Base-by-base conservation (phyloP, 2,113 vertebrate species). In the Cebidichthys violaceus region DNA sequence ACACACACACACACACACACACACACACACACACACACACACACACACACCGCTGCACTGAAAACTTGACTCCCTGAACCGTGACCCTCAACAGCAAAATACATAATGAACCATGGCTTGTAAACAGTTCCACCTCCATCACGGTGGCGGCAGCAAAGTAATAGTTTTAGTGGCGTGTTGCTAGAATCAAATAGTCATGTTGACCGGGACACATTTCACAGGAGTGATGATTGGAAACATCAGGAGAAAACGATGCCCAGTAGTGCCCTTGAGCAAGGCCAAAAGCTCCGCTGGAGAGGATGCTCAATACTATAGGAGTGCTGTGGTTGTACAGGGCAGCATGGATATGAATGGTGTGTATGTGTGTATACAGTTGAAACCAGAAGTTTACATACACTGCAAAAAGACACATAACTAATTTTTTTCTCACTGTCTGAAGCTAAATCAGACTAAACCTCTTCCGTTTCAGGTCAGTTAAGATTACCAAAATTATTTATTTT, bases 81-180 rank as follows among this genome's bases (percentile, higher is more conserved):
- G 15, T 84, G 79, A 86, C 85, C 74, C 50, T 57, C 57, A 60
- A 57, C 75, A 54, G 47, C 50, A 59, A 75, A 61, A 70, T 6
- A 67, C 27, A 37, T 73, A 85, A 92, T 74, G 35, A 85, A 81
- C 66, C 86, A 31, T 57, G 73, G 47, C 78, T 75, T 85, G 78
- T 80, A 77, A 88, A 87, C 24, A 43, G 67, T 76, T 86, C 33
- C 81, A 64, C 18, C 33, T 71, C n/a, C 18, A 55, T 88, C 70
- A 72, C 4, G 54, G 55, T 52, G 22, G 35, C 62, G 55, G 64
- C 80, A 68, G 45, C 41, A n/a, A 64, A 10, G 22, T 60, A 66
- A 86, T 72, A 13, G 33, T 68, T 87, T 86, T 22, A 70, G 15
- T 79, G 76, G 67, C 52, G 24, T 70, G 81, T 50, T 73, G 76